phyloP scores from a whole-genome alignment of 2,888 invertebrate species.

The Maniola hyperantus region DNA sequence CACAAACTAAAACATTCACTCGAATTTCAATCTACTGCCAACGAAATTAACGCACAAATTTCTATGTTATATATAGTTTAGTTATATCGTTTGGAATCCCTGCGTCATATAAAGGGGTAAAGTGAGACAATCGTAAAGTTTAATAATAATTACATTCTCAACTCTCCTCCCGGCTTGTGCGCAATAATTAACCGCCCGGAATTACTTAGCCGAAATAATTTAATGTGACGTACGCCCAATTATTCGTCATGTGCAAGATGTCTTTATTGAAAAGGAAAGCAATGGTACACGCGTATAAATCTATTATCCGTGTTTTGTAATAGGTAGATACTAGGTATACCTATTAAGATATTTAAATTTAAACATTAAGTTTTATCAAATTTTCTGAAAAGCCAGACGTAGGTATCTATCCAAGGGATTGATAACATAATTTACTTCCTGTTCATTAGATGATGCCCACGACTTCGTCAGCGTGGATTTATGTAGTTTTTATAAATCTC shows the following conservation, averaged over 20 bases:
- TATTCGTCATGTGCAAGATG: conserved; percentile 53
- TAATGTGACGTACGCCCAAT: conserved; percentile 76
- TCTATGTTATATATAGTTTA: conserved; percentile 40
- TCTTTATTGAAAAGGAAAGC: conserved; percentile 42
- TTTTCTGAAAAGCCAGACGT: too few species aligned
- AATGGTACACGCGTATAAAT: neutral
- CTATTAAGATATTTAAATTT: too few species aligned
- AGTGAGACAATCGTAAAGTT: conserved; percentile 83
- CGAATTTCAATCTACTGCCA: conserved; percentile 48
- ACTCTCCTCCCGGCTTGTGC: conserved; percentile 80
- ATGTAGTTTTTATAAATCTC: too few species aligned
- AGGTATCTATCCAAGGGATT: too few species aligned
- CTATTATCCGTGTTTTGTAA: neutral
- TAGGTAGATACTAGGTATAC: too few species aligned
- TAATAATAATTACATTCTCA: conserved; percentile 83
- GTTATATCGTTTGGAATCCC: conserved; percentile 49
- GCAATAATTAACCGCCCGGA: conserved; percentile 82
- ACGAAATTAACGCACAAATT: conserved; percentile 45
- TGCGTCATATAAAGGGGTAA: conserved; percentile 71
- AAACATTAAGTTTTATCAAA: too few species aligned
- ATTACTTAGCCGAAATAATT: conserved; percentile 83
- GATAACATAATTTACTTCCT: too few species aligned
- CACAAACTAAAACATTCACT: conserved; percentile 40
- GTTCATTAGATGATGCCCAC: too few species aligned
- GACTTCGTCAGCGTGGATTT: too few species aligned